Conservation (phyloP, 1,140 invertebrate species). For the Papilio glaucus region DNA sequence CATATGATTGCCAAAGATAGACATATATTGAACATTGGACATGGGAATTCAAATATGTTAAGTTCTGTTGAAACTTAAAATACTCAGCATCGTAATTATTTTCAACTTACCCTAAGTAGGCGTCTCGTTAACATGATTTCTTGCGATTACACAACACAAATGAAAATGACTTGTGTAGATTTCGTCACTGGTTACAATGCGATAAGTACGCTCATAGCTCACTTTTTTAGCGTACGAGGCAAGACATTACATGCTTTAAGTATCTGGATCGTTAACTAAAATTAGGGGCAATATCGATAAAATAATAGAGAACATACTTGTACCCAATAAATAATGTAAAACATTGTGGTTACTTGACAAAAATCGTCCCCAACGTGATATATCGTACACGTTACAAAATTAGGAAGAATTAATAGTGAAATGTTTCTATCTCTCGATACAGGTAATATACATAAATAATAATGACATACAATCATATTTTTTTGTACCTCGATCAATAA, state of each 20-base stretch:
- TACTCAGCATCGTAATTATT: conserved; percentile 27
- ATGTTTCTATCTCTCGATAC: too few species aligned
- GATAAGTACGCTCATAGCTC: background rate
- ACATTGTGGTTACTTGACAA: too few species aligned
- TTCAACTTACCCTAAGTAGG: conserved; percentile 20
- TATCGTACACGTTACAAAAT: too few species aligned
- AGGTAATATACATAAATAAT: too few species aligned
- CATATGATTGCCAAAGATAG: background rate
- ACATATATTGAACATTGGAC: background rate
- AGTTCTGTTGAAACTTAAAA: conserved; percentile 6
- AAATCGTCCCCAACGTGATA: too few species aligned
- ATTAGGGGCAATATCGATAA: too few species aligned
- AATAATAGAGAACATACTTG: too few species aligned
- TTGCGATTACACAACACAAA: conserved; percentile 24
- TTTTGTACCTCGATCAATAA: too few species aligned
- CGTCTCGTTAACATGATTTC: conserved; percentile 23
- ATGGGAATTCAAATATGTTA: background rate
- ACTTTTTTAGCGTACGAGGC: background rate
- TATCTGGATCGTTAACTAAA: background rate
- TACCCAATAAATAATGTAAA: too few species aligned
- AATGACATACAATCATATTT: too few species aligned
- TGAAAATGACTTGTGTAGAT: conserved; percentile 11
- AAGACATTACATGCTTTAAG: background rate
- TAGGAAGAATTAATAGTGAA: too few species aligned
- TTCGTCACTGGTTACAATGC: background rate